Base-by-base conservation (phyloP, 2,888 invertebrate genomes). In the Copidosoma aretas region DNA sequence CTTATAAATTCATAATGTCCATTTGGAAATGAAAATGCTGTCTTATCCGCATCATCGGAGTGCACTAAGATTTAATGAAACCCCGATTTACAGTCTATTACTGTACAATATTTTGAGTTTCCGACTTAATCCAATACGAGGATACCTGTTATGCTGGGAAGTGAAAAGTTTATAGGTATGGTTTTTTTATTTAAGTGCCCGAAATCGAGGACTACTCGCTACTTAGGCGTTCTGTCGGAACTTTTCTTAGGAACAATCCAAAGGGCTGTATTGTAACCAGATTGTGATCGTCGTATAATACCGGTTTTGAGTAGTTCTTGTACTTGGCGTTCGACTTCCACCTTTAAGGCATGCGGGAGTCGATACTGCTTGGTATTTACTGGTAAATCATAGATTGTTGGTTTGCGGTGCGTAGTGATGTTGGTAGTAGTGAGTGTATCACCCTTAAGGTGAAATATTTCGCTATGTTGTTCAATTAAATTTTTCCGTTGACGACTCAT, bases 121-220 rank as follows among this genome's bases (percentile, higher is more conserved):
- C 76, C 71, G 12, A 77, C 22, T 46, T 67, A 62, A 19, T 77
- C 72, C 22, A 77, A 52, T n/a, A 75, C 77, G n/a, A n/a, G n/a
- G n/a, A n/a, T n/a, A 8, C 74, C 72, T 0, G 71, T 69, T 1
- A 76, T 74, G 32, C 73, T 71, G 0, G 75, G 75, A 10, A 59
- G 24, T 10, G 60, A 49, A 21, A n/a, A 51, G 12, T 12, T 22
- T 1, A 21, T 22, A 1, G 21, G 14, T 1, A 52, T 25, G 4
- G 60, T 52, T 19, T 39, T 51, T 52, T n/a, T n/a, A n/a, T 61
- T 51, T 21, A 61, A 21, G n/a, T 24, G 39, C 17, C 60, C 1
- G 21, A 52, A 61, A 24, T 61, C 60, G 1, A 61, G n/a, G n/a
- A n/a, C n/a, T n/a, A n/a, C n/a, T n/a, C n/a, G n/a, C n/a, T n/a